Conservation (phyloP, 2,888 invertebrate genomes). For the Endotricha flammealis region DNA sequence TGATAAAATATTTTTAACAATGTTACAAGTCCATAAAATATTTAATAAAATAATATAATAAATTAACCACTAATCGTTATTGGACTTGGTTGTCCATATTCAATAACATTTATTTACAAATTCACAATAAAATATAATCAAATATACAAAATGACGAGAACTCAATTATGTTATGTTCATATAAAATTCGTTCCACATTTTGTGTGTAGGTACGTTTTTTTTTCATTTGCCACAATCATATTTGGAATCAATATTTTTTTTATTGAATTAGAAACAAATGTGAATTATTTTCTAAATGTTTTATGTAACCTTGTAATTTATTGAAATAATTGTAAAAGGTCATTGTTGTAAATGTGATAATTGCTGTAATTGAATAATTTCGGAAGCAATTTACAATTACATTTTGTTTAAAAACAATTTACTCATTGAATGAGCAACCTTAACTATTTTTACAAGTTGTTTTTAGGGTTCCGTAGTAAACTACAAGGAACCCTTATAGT, state of each 20-base stretch:
- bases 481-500: no score
- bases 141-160: conserved; percentile 24
- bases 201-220: conserved; percentile 3
- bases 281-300: conserved; percentile 43
- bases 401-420: no score
- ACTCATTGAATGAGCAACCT: no score
- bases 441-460: no score
- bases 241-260: conserved; percentile 35
- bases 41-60: no score
- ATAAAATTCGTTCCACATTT: conserved; percentile 47
- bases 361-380: conserved; percentile 13
- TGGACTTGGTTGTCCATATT: no score
- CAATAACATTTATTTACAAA: conserved; percentile 13
- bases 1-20: no score
- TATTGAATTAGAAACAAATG: conserved; percentile 36
- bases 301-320: conserved; percentile 40
- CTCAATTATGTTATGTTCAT: conserved; percentile 36
- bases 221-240: conserved; percentile 23
- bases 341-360: conserved; percentile 17
- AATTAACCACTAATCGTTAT: no score
- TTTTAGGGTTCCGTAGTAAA: no score
- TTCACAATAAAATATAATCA: conserved; percentile 13
- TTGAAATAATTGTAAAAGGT: conserved; percentile 41
- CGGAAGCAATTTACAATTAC: conserved; percentile 18
- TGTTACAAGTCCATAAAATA: no score